Percentiles rank a stretch among this genome's conserved stretches.
Conservation (phyloP, 1,140 invertebrate genomes). For the Heliconius melpomene region DNA sequence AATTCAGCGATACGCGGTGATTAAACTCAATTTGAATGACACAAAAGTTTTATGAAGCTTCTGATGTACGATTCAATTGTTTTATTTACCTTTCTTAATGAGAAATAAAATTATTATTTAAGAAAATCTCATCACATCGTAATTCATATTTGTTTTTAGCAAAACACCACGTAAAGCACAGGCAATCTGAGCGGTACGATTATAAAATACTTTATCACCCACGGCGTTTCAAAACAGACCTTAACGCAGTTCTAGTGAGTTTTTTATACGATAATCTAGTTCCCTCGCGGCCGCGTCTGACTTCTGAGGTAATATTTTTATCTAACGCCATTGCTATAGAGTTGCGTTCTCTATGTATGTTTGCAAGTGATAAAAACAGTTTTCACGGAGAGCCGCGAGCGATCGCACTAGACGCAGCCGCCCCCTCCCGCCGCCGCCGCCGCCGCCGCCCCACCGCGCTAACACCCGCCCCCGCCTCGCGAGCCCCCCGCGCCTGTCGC, state of each 20-base stretch:
- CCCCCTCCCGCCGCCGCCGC: conserved; percentile 48
- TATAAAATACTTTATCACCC: conserved; percentile 51
- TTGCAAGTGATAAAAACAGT: conserved; percentile 61
- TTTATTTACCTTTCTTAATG: not conserved
- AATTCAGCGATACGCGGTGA: not conserved
- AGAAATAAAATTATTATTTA: not conserved
- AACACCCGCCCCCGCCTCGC: conserved; percentile 44
- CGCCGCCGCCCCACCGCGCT: conserved; percentile 44
- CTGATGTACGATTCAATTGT: not conserved
- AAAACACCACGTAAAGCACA: conserved; percentile 37
- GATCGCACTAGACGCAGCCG: conserved; percentile 76
- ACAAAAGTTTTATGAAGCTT: not conserved
- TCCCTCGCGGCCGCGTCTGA: not conserved
- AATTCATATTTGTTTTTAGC: conserved; percentile 17
- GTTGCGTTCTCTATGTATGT: conserved; percentile 36
- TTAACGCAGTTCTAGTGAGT: conserved; percentile 16
- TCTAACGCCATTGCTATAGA: conserved; percentile 27
- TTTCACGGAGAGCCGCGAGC: conserved; percentile 66
- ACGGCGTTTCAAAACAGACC: not conserved
- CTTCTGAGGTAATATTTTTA: not conserved
- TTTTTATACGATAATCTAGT: not conserved
- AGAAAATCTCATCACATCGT: not conserved
- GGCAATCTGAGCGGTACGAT: conserved; percentile 44
- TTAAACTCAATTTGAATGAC: not conserved
- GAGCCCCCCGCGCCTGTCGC: conserved; percentile 71